Conservation (phyloP, 2,888 invertebrate genomes). For the Dioctria rufipes region DNA sequence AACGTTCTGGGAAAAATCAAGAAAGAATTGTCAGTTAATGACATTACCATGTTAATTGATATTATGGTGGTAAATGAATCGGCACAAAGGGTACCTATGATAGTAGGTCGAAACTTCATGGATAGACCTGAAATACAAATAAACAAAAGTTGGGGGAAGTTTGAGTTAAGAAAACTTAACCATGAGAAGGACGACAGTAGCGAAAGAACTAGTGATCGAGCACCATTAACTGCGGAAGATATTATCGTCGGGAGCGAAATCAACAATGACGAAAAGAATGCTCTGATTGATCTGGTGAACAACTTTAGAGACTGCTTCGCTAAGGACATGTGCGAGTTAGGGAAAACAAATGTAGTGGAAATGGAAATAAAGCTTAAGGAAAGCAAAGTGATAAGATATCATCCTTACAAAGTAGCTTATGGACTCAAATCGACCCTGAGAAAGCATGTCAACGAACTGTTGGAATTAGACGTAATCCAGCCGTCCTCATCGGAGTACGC, state of each 20-base stretch:
- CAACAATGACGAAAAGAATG: no score
- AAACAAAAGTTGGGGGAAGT: neutral
- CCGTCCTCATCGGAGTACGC: conserved; percentile 63
- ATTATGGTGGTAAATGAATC: no score
- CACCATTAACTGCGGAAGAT: no score
- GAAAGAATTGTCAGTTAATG: no score
- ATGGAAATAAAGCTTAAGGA: neutral
- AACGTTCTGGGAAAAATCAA: no score
- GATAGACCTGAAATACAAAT: neutral
- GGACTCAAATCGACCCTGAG: neutral
- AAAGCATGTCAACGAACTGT: conserved; percentile 55
- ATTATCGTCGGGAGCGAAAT: no score
- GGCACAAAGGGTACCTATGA: neutral
- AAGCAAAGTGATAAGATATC: no score
- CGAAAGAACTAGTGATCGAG: no score
- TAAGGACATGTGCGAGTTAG: neutral
- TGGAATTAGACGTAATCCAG: conserved; percentile 62
- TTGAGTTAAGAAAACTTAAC: neutral
- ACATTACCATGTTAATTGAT: no score
- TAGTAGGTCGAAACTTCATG: neutral
- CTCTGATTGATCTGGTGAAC: no score
- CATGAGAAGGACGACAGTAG: no score
- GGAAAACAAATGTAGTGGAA: neutral
- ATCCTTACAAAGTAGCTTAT: neutral
- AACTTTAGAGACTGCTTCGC: no score